Evolutionary conservation across 2,888 invertebrate species (phyloP).

Genomic region (Odontothrips loti): DNA sequence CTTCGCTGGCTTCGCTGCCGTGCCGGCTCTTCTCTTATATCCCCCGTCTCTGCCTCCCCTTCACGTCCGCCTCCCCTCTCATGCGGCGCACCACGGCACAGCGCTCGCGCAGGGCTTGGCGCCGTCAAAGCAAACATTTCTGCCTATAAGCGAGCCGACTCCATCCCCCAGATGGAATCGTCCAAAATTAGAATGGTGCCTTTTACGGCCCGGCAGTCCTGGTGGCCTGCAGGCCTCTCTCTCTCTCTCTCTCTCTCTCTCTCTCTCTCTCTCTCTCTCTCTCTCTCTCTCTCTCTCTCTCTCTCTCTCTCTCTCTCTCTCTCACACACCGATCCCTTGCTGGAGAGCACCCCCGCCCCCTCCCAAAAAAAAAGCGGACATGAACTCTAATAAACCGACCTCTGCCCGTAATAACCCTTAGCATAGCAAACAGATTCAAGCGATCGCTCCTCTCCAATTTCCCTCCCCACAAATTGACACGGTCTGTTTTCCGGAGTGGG

Average conservation of each 20-base stretch:
- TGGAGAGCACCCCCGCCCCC: background rate
- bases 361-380: background rate
- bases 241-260: too few relatives aligned
- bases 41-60: too few relatives aligned
- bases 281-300: background rate
- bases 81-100: too few relatives aligned
- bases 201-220: background rate
- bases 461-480: too few relatives aligned
- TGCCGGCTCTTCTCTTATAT: too few relatives aligned
- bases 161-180: background rate
- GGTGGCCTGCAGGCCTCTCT: background rate
- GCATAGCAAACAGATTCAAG: too few relatives aligned
- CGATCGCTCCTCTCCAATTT: too few relatives aligned
- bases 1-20: too few relatives aligned
- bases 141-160: background rate
- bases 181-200: background rate
- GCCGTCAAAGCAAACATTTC: background rate
- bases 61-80: too few relatives aligned
- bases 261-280: background rate
- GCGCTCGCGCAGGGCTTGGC: too few relatives aligned
- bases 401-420: too few relatives aligned
- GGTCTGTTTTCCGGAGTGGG: background rate
- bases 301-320: conserved; percentile 1
- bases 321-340: background rate
- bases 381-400: too few relatives aligned